Evolutionary conservation across 1,140 invertebrate species (phyloP).

Genomic region (Dendroctonus ponderosae): DNA sequence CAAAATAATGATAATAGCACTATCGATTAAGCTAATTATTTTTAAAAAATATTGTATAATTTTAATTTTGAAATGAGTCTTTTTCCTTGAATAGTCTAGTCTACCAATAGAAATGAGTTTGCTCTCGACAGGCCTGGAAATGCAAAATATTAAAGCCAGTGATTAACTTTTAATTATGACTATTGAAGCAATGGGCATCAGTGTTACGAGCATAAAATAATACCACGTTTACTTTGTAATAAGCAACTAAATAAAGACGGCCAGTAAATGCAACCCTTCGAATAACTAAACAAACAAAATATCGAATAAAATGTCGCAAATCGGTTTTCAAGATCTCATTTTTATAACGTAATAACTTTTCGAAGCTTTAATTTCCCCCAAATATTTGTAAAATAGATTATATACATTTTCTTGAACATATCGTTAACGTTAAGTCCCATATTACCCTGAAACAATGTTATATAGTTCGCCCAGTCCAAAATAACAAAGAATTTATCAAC

Average conservation of each 20-base stretch:
- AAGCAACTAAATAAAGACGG: neutral
- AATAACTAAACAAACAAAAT: neutral
- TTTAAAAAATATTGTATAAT: slow-evolving; percentile 21
- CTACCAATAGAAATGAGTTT: slow-evolving; percentile 6
- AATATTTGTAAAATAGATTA: slow-evolving; percentile 28
- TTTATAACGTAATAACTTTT: neutral
- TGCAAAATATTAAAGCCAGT: neutral
- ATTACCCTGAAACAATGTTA: too few relatives aligned
- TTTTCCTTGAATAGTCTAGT: slow-evolving; percentile 24
- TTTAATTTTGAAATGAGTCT: slow-evolving; percentile 32
- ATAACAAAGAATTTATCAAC: too few relatives aligned
- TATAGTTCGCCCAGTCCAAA: too few relatives aligned
- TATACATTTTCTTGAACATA: slow-evolving; percentile 30
- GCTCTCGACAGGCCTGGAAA: slow-evolving; percentile 10
- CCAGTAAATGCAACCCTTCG: slow-evolving; percentile 14
- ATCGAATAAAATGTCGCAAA: slow-evolving; percentile 17
- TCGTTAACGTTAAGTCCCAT: slow-evolving; percentile 21
- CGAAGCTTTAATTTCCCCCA: slow-evolving; percentile 32
- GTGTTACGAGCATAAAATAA: too few relatives aligned
- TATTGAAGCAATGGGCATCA: too few relatives aligned
- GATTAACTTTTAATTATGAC: too few relatives aligned
- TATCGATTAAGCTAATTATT: slow-evolving; percentile 6
- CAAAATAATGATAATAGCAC: slow-evolving; percentile 24
- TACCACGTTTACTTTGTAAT: too few relatives aligned
- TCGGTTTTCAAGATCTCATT: slow-evolving; percentile 24